phyloP scores from a whole-genome alignment of 1,140 invertebrate species.

The Papilio glaucus region DNA sequence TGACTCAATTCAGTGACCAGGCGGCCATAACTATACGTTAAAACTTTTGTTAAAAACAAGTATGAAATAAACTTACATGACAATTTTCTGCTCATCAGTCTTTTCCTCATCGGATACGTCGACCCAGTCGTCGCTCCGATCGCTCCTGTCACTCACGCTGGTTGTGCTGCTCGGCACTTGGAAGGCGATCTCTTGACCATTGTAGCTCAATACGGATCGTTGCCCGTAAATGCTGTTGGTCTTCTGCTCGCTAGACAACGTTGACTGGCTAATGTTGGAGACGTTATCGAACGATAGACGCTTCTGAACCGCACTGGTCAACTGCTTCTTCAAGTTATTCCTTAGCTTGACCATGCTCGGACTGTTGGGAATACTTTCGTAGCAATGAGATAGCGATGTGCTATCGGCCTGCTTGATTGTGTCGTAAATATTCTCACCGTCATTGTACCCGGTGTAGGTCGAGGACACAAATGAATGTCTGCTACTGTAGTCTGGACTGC shows the following conservation, averaged over 20 bases:
- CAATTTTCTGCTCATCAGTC: slow-evolving; percentile 75
- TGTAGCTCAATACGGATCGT: slow-evolving; percentile 82
- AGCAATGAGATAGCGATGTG: slow-evolving; percentile 83
- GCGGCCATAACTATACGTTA: too few relatives aligned
- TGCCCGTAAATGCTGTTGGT: slow-evolving; percentile 87
- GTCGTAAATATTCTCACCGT: slow-evolving; percentile 85
- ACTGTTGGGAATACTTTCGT: slow-evolving; percentile 84
- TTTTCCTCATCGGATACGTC: slow-evolving; percentile 85
- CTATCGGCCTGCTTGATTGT: slow-evolving; percentile 83
- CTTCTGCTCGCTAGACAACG: slow-evolving; percentile 86
- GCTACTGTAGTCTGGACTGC: slow-evolving; percentile 65
- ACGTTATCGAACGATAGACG: slow-evolving; percentile 75
- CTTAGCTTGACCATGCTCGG: slow-evolving; percentile 75
- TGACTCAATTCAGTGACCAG: too few relatives aligned
- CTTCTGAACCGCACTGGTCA: slow-evolving; percentile 67
- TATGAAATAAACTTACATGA: slow-evolving; percentile 73
- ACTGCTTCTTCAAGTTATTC: slow-evolving; percentile 68
- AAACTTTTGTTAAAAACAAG: too few relatives aligned
- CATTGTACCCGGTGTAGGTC: slow-evolving; percentile 75
- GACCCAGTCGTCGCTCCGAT: slow-evolving; percentile 87
- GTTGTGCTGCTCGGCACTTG: slow-evolving; percentile 79
- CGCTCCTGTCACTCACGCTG: slow-evolving; percentile 83
- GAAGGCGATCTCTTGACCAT: slow-evolving; percentile 78
- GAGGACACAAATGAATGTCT: slow-evolving; percentile 70
- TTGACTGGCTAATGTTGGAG: slow-evolving; percentile 83